Evolutionary conservation across 2,888 invertebrate species (phyloP), one percentile per base, ranked within the genome.

Genomic region (Mystacides longicornis): DNA sequence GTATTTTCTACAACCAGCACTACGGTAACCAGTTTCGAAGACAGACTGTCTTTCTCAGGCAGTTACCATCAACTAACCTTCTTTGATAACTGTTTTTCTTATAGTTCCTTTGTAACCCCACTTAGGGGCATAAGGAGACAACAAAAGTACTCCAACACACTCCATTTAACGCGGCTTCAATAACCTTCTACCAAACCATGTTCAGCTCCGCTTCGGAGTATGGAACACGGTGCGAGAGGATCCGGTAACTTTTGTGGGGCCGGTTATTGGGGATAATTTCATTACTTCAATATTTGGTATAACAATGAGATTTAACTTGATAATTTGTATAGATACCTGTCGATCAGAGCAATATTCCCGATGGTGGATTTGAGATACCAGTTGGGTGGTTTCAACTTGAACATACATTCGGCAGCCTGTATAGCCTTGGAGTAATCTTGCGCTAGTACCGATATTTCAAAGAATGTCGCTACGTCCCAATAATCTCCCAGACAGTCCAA

Each of bases 391-490:
- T 92, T 93, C 54, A 93, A 69, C 70, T 87, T 89, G 65, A 92
- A 93, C 93, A 93, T 93, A 67, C 89, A 91, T 69, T 92, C 90
- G 0, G 98, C 95, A 14, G 98, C 98, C 74, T 95, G 94, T 64
- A 94, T 89, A 0, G 98, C 97, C 72, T 98, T 98, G 14, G 87
- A 82, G 69, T 96, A 98, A 71, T 99, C 96, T 71, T 97, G 94
- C 1, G 96, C 96, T 23, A 99, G 77, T 0, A 99, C 97, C 48
- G 95, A 95, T 63, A 98, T 97, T 75, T 97, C 97, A 71, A 98
- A 97, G 78, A 94, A 99, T 1, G 94, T 97, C 0, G 97, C 97
- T 14, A 99, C 97, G 71, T 97, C 97, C 99, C 99, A 99, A 68
- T 99, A 99, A 69, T 99, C 97, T 64, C 88, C 89, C 19, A 99